Percentiles rank a stretch among this genome's conserved stretches.
Evolutionary conservation across 2,888 invertebrate species (phyloP).

Genomic region (Muscina levida): DNA sequence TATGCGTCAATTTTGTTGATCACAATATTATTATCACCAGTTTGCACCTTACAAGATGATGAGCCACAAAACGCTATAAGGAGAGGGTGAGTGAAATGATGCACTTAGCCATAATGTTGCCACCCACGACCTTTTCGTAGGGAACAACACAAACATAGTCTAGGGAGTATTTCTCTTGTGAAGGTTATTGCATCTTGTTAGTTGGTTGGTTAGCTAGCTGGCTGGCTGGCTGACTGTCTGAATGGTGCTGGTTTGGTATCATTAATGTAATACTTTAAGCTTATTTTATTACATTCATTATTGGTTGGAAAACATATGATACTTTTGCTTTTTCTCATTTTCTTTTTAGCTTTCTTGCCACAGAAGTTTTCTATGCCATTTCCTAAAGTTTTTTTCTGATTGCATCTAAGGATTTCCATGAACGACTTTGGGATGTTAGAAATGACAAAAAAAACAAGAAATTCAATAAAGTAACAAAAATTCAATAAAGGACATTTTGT

Average conservation of each 20-base stretch:
- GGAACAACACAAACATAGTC: neutral
- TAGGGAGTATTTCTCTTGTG: neutral
- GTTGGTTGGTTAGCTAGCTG: too few relatives aligned
- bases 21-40: constrained; percentile 53
- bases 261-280: constrained; percentile 76
- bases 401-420: neutral
- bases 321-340: constrained; percentile 55
- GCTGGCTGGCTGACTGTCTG: constrained; percentile 4
- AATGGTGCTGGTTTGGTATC: constrained; percentile 32
- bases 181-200: neutral
- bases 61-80: too few relatives aligned
- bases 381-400: neutral
- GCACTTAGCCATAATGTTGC: neutral
- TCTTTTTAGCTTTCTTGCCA: too few relatives aligned
- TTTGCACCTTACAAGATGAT: constrained; percentile 57
- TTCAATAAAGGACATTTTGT: constrained; percentile 13
- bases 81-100: neutral
- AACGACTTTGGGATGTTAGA: neutral
- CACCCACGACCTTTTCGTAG: neutral
- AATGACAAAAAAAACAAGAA: too few relatives aligned
- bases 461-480: neutral
- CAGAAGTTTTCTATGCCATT: too few relatives aligned
- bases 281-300: constrained; percentile 78
- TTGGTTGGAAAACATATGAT: constrained; percentile 69
- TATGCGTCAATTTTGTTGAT: constrained; percentile 64